phyloP scores from a whole-genome alignment of 2,797 vertebrate genomes.

The Trematomus bernacchii region DNA sequence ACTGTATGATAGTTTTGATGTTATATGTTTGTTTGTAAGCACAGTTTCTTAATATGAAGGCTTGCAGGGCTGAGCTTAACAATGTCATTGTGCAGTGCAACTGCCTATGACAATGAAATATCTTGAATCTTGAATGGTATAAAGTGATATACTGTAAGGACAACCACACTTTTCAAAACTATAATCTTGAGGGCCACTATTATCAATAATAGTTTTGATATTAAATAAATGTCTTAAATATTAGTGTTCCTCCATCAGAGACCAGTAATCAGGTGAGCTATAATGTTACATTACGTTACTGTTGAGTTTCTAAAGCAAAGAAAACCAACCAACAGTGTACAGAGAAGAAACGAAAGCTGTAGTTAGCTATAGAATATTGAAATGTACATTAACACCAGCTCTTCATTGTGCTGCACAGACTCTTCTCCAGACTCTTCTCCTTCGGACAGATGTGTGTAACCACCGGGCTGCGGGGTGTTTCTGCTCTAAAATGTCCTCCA shows the following conservation, averaged over 20 bases:
- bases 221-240: not conserved
- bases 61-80: no score
- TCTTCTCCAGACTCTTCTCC: not conserved
- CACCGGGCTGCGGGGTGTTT: conserved; percentile 63
- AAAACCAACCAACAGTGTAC: not conserved
- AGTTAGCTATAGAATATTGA: not conserved
- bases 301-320: not conserved
- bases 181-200: not conserved
- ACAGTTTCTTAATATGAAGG: no score
- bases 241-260: not conserved
- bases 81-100: no score
- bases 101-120: no score
- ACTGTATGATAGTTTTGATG: no score
- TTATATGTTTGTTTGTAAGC: no score
- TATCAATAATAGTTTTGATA: not conserved
- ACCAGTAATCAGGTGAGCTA: not conserved
- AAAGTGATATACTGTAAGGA: not conserved
- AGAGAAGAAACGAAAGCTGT: not conserved
- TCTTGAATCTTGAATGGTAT: no score
- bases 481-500: conserved; percentile 58
- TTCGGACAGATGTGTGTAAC: conserved; percentile 64
- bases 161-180: not conserved
- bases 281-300: not conserved
- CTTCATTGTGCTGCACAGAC: not conserved
- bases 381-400: not conserved